Percentiles rank a stretch among this genome's conserved stretches.
Conservation (phyloP, 2,797 vertebrate species). For the Scarus forsteni region DNA sequence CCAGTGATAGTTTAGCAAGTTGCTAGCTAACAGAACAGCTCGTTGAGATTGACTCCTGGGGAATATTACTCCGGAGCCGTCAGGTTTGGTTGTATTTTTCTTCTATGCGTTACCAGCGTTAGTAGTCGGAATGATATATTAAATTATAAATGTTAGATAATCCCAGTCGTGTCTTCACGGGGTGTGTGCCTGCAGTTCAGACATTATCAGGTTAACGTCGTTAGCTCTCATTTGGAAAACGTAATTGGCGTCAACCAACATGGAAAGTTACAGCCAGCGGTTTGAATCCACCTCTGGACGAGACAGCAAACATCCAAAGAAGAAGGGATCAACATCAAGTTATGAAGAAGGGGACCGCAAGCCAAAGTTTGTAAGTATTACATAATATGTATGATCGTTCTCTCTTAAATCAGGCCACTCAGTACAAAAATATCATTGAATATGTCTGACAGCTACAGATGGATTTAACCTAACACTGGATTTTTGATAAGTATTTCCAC, state of each 20-base stretch:
- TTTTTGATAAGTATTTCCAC: no score
- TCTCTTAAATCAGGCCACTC: no score
- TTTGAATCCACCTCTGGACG: conserved; percentile 63
- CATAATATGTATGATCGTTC: not conserved
- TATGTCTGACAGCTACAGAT: no score
- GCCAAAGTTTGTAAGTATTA: conserved; percentile 81
- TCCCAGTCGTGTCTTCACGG: not conserved
- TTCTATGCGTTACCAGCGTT: not conserved
- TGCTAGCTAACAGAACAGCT: conserved; percentile 34
- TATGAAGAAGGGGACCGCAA: conserved; percentile 78
- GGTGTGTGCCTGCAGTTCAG: not conserved
- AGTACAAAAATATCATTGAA: no score
- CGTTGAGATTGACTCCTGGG: not conserved
- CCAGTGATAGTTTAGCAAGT: conserved; percentile 55
- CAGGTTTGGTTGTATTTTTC: not conserved
- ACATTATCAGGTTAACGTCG: not conserved
- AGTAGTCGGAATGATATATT: not conserved
- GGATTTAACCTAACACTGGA: no score
- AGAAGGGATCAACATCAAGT: conserved; percentile 62
- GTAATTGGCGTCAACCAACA: conserved; percentile 21
- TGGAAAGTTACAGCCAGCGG: conserved; percentile 69
- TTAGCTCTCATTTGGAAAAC: not conserved
- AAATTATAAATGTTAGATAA: not conserved
- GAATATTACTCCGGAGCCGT: not conserved
- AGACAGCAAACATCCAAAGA: conserved; percentile 75